Evolutionary conservation across 2,797 vertebrate genomes (phyloP), one percentile per base, ranked within the genome.

Genomic region (Melanotaenia trifasciata): DNA sequence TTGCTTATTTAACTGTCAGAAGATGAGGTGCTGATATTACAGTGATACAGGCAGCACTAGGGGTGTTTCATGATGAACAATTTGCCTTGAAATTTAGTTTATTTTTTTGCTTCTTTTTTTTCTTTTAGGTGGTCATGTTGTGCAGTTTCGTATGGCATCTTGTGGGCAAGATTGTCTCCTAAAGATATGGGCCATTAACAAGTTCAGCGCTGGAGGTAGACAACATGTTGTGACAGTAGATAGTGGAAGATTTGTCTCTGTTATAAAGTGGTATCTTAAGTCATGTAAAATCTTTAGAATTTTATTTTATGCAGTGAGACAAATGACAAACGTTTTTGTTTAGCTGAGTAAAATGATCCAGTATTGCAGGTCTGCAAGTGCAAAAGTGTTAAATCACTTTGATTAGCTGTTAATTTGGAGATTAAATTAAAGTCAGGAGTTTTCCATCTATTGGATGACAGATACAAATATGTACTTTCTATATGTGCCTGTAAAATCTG

Each of bases 101-200:
- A 16, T 43, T 32, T 62, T 30, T 1, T 54, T 51, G 47, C n/a
- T 22, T 47, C 24, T 47, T 40, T 61, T 61, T 54, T 59, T 9
- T 59, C 6, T 67, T 72, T 76, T 28, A 88, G 93, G 76, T 78
- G 90, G 62, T 85, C 79, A 86, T 56, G 79, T 86, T 2, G 90
- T 90, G 56, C 92, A 91, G 89, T 96, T 96, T 81, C 90, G 50
- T 62, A 86, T 99, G 92, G 97, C 95, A 12, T 97, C 98, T 14
- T 98, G 96, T 87, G 98, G 98, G 76, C 98, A 99, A 88, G 98
- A 99, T 90, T 96, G 94, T 86, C 92, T 90, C 59, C 85, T 97
- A 84, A 97, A 96, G 92, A 94, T 98, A 72, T 99, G 98, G 98
- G 24, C 90, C 35, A 69, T 98, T 75, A 94, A 90, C 74, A 90